Base-by-base conservation (phyloP, 64 coral and sea anemone genomes). In the Cladopsammia gracilis region DNA sequence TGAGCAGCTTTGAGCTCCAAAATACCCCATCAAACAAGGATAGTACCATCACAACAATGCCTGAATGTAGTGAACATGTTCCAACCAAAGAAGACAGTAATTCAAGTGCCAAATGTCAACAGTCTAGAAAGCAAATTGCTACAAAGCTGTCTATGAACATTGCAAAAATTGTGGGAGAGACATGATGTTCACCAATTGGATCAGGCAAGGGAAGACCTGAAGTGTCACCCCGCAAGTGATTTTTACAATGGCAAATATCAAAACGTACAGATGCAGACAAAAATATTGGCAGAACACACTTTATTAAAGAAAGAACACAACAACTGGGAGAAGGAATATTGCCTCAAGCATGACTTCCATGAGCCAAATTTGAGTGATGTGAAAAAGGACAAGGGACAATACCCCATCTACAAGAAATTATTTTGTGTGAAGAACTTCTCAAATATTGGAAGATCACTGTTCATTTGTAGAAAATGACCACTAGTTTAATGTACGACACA, bases 241-340 rank as follows among this genome's bases (percentile, higher is more conserved):
- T n/a, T 70, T 25, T 70, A 70, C 66, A 70, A 70, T 70, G 26
- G n/a, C n/a, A 70, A 70, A 24, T 70, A 70, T 25, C 66, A 70
- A 70, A 70, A 70, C 66, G 18, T 22, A 25, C 18, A 9, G 66
- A 70, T 70, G n/a, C 66, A 70, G 66, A 70, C 66, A 70, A 70
- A 70, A 22, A 25, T 70, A 70, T 70, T 70, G 22, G 22, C 66
- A 70, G n/a, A 65, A 65, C 62, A 65, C 22, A 65, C 14, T 19
- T 65, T 20, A 23, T 20, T 65, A 65, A 65, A 65, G 22, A 65
- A 65, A 65, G 62, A 65, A 65, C 62, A 65, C 22, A 65, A 14
- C 62, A 65, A 12, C 62, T 65, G 62, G 62, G 62, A 65, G 62
- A 65, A 65, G 62, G 62, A 65, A 65, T 65, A 65, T 20, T 65